Evolutionary conservation across 1,140 invertebrate species (phyloP), one percentile per base, ranked within the genome.

Genomic region (Bursaphelenchus mucronatus): DNA sequence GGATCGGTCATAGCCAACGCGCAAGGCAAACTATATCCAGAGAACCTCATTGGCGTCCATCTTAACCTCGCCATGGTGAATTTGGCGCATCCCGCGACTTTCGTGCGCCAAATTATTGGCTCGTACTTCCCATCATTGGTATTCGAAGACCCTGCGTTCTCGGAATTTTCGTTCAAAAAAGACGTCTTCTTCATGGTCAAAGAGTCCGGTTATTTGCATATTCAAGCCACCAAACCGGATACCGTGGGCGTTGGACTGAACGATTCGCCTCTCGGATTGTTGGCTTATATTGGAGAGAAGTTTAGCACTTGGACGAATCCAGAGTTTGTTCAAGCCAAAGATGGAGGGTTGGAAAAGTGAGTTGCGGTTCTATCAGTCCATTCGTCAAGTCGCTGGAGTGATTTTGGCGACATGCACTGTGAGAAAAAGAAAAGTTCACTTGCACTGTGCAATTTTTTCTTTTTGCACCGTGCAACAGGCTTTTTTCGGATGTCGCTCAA

Each of bases 181-280:
- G 64, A 85, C 0, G 84, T 86, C 7, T 53, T 54, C 1, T 61
- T 64, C 52, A 3, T 89, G 0, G 9, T 90, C 0, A 83, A 87
- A 72, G 90, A 93, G 82, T 80, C 81, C 47, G 91, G 90, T 10
- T 94, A 94, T 63, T 64, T 82, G 63, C 80, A 81, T 66, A 80
- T 94, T 44, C 91, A 94, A 82, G 85, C 89, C 2, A 91, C 90
- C 0, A 93, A 92, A 81, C 91, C 91, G 9, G 91, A 94, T 78
- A 94, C 92, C 10, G 83, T 94, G 64, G 61, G 41, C 55, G 67
- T 69, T 50, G 51, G 49, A 8, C 63, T 73, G 44, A 72, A 80
- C 17, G 81, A 85, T 51, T 82, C 81, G 45, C 90, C 90, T 0
- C 84, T 86, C 0, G 89, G 88, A 0, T 76, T 92, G 30, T 89